Evolutionary conservation across 35 echinoderm and acorn worm genomes (phyloP).

Genomic region (Patiria miniata): DNA sequence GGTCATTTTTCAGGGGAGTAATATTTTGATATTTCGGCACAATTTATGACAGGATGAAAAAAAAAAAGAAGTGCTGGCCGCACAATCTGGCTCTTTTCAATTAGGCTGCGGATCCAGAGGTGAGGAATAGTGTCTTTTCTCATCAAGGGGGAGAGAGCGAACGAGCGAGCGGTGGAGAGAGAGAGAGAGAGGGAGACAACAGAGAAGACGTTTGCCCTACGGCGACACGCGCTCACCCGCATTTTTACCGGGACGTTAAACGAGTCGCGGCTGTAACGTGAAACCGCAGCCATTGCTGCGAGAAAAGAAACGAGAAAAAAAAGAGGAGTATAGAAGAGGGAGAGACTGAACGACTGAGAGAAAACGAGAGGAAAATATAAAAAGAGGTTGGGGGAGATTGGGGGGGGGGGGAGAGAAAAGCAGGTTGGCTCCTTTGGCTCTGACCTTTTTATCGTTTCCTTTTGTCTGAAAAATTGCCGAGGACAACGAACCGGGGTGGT

Average conservation of each 20-base stretch:
- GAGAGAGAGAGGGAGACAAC: neutral
- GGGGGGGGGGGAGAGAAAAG: neutral
- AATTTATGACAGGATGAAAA: neutral
- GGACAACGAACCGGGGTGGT: neutral
- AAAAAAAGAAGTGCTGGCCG: constrained; percentile 6
- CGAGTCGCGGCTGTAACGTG: constrained; percentile 14
- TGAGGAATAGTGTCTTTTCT: constrained; percentile 1
- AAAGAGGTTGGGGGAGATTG: neutral
- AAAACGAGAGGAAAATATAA: neutral
- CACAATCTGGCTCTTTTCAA: constrained; percentile 20
- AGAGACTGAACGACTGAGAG: constrained; percentile 21
- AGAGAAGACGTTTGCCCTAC: neutral
- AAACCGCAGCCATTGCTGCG: constrained; percentile 22
- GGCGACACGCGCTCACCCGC: constrained; percentile 9
- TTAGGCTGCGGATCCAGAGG: constrained; percentile 20
- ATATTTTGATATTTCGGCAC: neutral
- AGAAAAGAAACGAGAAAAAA: neutral
- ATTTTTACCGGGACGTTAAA: constrained; percentile 30
- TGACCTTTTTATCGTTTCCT: constrained; percentile 4
- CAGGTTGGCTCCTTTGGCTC: neutral
- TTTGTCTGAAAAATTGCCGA: constrained; percentile 29
- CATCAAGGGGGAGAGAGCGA: neutral
- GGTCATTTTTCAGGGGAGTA: too few species aligned
- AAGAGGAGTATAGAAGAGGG: constrained; percentile 1
- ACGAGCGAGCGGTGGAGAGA: neutral